A percentile compares a stretch with the other conserved stretches of the same genome.
These are phyloP conservation scores for Sebastes nivosus DNA, from an alignment of 2,797 vertebrate species.

Conservation along the genomic window DNA sequence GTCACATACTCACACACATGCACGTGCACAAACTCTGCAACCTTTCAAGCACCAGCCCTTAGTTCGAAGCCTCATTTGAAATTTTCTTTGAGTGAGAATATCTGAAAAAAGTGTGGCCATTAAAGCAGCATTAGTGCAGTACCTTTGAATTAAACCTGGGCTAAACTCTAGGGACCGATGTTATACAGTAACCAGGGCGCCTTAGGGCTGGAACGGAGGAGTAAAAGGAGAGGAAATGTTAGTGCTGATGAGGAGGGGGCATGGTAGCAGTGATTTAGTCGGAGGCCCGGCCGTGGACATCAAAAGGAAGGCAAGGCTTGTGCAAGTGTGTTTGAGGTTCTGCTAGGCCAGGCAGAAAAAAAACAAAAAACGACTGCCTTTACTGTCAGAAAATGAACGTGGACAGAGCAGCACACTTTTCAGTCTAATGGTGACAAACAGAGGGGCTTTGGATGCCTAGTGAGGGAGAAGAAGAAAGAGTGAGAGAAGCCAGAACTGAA, in stretches of 20 bases:
- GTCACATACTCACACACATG: conserved; percentile 2
- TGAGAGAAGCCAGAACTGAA: conserved; percentile 63
- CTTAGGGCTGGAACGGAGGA: conserved; percentile 49
- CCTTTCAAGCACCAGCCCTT: conserved; percentile 71
- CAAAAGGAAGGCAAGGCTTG: conserved; percentile 74
- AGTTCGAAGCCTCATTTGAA: conserved; percentile 83
- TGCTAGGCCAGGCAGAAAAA: conserved; percentile 62
- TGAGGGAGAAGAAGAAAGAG: conserved; percentile 72
- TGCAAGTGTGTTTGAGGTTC: conserved; percentile 74
- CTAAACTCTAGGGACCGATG: conserved; percentile 87
- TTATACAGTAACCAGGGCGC: conserved; percentile 78
- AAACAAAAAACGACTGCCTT: conserved; percentile 54
- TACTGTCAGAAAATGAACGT: conserved; percentile 78
- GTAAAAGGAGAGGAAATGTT: conserved; percentile 57
- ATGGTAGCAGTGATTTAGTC: conserved; percentile 67
- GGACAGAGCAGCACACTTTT: conserved; percentile 70
- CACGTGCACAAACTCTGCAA: conserved; percentile 45
- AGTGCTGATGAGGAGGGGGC: conserved; percentile 54
- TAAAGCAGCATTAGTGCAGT: conserved; percentile 87
- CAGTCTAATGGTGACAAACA: conserved; percentile 81
- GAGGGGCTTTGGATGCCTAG: conserved; percentile 69
- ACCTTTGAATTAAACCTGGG: conserved; percentile 91
- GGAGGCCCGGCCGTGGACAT: conserved; percentile 69
- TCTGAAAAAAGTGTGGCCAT: conserved; percentile 86
- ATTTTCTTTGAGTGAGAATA: conserved; percentile 89